Conservation (phyloP, 2,113 vertebrate genomes). For the Thomomys bottae region DNA sequence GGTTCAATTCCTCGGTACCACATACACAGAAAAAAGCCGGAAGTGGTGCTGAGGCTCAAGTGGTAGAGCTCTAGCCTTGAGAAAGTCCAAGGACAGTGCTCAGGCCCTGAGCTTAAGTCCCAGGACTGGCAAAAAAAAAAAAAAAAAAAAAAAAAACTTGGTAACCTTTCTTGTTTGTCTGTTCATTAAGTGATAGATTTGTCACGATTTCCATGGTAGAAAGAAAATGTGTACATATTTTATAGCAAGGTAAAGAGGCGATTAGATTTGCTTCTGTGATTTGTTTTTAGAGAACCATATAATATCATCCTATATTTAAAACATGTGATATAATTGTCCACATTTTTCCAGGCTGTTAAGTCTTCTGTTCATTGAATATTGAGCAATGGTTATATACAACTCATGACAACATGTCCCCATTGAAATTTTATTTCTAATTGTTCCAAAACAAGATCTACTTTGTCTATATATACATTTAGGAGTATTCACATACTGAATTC, state of each 20-base stretch:
- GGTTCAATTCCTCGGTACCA: too few relatives aligned
- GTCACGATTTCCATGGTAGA: neutral
- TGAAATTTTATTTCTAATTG: constrained; percentile 4
- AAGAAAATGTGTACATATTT: neutral
- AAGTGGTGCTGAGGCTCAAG: too few relatives aligned
- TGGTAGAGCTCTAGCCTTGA: too few relatives aligned
- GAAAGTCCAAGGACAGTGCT: too few relatives aligned
- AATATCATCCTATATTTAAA: neutral
- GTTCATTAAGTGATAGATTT: neutral
- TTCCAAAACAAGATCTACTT: neutral
- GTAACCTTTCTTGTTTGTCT: neutral
- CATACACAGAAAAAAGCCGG: too few relatives aligned
- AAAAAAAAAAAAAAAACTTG: neutral
- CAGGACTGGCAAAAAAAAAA: too few relatives aligned
- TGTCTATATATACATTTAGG: neutral
- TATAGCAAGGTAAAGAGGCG: neutral
- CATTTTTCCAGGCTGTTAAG: neutral
- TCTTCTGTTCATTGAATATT: neutral
- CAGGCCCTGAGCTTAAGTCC: too few relatives aligned
- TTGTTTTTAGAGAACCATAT: neutral
- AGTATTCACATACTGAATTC: neutral
- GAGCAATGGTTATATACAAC: too few relatives aligned
- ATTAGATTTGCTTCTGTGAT: neutral
- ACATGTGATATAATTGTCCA: neutral
- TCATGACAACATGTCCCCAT: neutral